Conservation (phyloP, 2,797 vertebrate genomes). For the Hemibagrus guttatus region DNA sequence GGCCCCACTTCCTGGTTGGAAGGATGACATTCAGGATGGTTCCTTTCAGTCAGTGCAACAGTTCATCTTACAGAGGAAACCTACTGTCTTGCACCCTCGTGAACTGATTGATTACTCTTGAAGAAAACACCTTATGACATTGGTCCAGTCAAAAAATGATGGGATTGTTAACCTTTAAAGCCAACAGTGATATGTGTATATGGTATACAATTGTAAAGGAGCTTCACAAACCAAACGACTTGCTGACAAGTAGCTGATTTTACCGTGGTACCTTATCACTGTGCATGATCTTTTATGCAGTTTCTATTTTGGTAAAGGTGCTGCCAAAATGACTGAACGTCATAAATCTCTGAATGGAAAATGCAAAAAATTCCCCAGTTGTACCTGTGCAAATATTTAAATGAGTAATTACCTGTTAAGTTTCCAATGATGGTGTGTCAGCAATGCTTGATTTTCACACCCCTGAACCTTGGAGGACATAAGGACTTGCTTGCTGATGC, state of each 20-base stretch:
- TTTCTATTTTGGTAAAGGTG: background rate
- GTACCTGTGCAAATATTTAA: background rate
- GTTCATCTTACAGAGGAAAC: background rate
- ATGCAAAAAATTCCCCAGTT: background rate
- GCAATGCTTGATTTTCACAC: background rate
- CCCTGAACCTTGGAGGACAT: background rate
- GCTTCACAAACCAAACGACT: background rate
- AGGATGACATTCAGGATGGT: background rate
- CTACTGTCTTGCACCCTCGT: background rate
- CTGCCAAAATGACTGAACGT: background rate
- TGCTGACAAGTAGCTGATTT: background rate
- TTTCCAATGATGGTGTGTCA: background rate
- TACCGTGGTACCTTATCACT: background rate
- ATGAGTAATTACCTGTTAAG: background rate
- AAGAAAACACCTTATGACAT: too few relatives aligned
- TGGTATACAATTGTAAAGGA: background rate
- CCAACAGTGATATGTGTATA: background rate
- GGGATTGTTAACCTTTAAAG: background rate
- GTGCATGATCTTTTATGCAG: background rate
- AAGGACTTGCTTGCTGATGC: background rate
- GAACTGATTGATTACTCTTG: too few relatives aligned
- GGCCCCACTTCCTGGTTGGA: background rate
- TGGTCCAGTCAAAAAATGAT: background rate
- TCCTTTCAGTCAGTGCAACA: background rate
- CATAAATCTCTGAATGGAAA: background rate